phyloP scores from a whole-genome alignment of 2,113 vertebrate species.

The Sturnus vulgaris region DNA sequence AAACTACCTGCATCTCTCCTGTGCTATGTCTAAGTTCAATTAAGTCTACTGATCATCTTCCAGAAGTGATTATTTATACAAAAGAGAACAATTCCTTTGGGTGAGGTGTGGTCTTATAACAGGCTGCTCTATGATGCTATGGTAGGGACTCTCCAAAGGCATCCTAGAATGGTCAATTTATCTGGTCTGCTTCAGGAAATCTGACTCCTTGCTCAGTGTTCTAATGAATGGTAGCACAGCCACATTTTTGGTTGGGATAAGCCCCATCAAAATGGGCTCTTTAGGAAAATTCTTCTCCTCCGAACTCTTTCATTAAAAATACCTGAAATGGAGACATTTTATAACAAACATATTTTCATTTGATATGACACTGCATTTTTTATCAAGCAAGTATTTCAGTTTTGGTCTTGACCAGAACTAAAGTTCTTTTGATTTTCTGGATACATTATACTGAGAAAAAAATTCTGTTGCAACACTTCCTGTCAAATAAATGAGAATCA shows the following conservation, averaged over 20 bases:
- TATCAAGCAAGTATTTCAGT: not conserved
- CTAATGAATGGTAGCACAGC: not conserved
- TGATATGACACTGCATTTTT: not conserved
- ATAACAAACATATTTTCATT: not conserved
- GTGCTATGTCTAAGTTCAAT: not conserved
- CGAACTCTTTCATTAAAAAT: not conserved
- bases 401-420: not conserved
- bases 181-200: not conserved
- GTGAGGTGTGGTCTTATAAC: not conserved
- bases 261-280: not conserved
- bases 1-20: not conserved
- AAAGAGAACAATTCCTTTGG: not conserved
- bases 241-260: not conserved
- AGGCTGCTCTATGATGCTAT: not conserved
- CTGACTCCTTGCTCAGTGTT: not conserved
- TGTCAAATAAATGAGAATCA: conserved; percentile 10
- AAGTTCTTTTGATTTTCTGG: conserved; percentile 1
- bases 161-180: not conserved
- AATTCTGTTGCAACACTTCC: not conserved
- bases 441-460: not conserved
- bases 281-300: not conserved
- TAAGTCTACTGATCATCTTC: not conserved
- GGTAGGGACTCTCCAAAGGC: not conserved
- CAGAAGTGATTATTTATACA: not conserved
- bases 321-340: not conserved